Evolutionary conservation across 2,797 vertebrate species (phyloP).

Genomic region (Chanos chanos): DNA sequence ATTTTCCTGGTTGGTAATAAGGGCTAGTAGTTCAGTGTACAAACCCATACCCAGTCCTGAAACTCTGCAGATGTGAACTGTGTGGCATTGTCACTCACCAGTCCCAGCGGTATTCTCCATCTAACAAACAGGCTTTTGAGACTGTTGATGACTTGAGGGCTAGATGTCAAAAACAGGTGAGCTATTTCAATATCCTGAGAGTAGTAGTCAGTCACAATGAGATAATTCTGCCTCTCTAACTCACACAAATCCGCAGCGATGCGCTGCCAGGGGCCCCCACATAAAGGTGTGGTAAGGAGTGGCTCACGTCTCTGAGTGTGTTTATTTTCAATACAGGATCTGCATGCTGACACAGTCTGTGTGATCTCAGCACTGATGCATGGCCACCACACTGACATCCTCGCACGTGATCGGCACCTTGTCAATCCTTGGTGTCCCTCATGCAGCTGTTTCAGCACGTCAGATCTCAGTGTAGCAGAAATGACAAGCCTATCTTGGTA

Average conservation of each 20-base stretch:
- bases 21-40: constrained; percentile 6
- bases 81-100: constrained; percentile 7
- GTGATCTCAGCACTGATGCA: not conserved
- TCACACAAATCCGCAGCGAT: constrained; percentile 9
- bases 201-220: constrained; percentile 14
- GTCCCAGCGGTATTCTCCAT: constrained; percentile 11
- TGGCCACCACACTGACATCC: constrained; percentile 27
- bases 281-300: constrained; percentile 5
- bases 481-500: constrained; percentile 20
- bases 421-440: constrained; percentile 9
- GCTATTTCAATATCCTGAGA: constrained; percentile 15
- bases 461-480: not conserved
- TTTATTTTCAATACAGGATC: constrained; percentile 10
- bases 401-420: constrained; percentile 4
- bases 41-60: not conserved
- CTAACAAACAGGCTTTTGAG: constrained; percentile 27
- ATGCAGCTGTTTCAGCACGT: not conserved
- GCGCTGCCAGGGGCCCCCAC: constrained; percentile 14
- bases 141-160: not conserved
- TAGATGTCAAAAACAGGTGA: not conserved
- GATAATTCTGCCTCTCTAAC: constrained; percentile 1
- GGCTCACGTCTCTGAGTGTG: constrained; percentile 14
- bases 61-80: constrained; percentile 15
- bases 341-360: not conserved
- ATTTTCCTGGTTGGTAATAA: constrained; percentile 13